phyloP scores from a whole-genome alignment of 2,888 invertebrate genomes.

The Sinelater perroti region DNA sequence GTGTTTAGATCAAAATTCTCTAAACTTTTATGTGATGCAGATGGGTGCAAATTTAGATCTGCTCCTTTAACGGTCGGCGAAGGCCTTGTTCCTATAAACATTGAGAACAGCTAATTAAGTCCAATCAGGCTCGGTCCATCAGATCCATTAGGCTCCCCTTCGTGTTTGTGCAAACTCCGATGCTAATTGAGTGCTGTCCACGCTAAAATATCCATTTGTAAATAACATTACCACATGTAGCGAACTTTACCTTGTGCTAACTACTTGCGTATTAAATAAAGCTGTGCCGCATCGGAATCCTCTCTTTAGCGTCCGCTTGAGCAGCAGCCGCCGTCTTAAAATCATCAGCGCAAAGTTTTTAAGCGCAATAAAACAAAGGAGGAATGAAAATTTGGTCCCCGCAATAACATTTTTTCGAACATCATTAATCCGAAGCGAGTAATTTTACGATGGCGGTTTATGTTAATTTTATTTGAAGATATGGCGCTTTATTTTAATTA shows the following conservation, averaged over 20 bases:
- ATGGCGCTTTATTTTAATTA: conserved; percentile 25
- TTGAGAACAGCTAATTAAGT: conserved; percentile 67
- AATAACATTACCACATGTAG: conserved; percentile 41
- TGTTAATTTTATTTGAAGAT: conserved; percentile 25
- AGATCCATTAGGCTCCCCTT: conserved; percentile 63
- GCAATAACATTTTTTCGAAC: conserved; percentile 9
- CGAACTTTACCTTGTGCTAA: conserved; percentile 26
- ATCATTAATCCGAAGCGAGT: conserved; percentile 15
- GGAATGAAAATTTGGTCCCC: background rate
- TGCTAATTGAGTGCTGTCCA: conserved; percentile 59
- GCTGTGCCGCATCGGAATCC: too few species aligned
- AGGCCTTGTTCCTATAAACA: conserved; percentile 51
- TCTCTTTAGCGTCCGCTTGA: too few species aligned
- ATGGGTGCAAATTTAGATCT: conserved; percentile 16
- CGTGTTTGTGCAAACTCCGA: conserved; percentile 61
- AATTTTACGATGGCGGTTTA: conserved; percentile 15
- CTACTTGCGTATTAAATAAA: too few species aligned
- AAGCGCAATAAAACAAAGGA: background rate
- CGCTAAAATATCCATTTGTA: conserved; percentile 56
- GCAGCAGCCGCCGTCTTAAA: too few species aligned
- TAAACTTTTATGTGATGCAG: too few species aligned
- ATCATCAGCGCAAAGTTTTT: background rate
- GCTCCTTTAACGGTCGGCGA: conserved; percentile 44
- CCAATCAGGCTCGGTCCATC: conserved; percentile 67
- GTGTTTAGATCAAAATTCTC: too few species aligned